Evolutionary conservation across 1,140 invertebrate species (phyloP).

Genomic region (Harpegnathos saltator): DNA sequence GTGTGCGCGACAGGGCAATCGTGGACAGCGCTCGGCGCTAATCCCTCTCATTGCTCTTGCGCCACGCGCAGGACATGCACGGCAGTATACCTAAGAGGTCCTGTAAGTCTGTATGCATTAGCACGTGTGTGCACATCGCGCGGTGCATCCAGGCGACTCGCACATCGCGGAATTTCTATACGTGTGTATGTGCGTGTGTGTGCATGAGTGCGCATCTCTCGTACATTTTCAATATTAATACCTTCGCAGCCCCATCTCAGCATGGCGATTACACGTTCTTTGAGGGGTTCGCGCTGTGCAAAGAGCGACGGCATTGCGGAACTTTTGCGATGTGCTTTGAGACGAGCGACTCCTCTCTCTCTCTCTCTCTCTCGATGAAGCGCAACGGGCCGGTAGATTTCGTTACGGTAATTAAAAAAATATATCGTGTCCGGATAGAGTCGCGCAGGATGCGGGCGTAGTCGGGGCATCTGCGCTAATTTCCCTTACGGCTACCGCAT

Average conservation of each 20-base stretch:
- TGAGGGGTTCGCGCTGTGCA: neutral
- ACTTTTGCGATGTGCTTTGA: too few species aligned
- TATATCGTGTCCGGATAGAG: conserved; percentile 7
- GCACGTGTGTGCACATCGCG: conserved; percentile 8
- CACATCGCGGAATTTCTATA: neutral
- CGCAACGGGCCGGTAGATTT: too few species aligned
- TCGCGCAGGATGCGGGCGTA: neutral
- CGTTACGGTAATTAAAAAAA: neutral
- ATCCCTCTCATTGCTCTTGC: conserved; percentile 54
- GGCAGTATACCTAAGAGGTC: conserved; percentile 38
- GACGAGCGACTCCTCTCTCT: too few species aligned
- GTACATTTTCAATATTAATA: conserved; percentile 6
- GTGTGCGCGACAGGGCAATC: conserved; percentile 28
- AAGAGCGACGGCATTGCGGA: too few species aligned
- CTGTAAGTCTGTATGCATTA: conserved; percentile 30
- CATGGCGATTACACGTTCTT: neutral
- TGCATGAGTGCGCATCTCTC: neutral
- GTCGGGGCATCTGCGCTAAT: conserved; percentile 37
- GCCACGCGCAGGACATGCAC: conserved; percentile 39
- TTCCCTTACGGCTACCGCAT: conserved; percentile 11
- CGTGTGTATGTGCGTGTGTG: too few species aligned
- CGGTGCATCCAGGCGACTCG: neutral
- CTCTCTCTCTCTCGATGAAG: too few species aligned
- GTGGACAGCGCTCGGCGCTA: conserved; percentile 44
- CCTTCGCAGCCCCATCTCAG: neutral